Conservation (phyloP, 2,113 vertebrate species). For the Erythrolamprus reginae region DNA sequence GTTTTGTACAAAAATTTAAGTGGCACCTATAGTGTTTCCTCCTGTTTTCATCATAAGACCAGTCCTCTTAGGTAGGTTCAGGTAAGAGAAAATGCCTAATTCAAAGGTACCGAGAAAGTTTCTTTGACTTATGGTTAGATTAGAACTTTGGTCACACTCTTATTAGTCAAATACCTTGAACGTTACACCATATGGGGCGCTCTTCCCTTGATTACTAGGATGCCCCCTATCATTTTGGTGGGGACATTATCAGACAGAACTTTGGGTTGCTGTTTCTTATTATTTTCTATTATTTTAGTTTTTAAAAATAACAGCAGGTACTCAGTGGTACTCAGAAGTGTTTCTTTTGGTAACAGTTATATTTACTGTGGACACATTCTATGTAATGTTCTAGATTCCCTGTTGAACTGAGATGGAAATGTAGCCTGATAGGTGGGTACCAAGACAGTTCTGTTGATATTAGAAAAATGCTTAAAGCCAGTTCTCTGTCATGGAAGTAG, state of each 20-base stretch:
- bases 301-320: neutral
- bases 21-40: neutral
- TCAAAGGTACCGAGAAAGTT: neutral
- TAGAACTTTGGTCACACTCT: neutral
- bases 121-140: neutral
- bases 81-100: neutral
- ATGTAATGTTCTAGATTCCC: neutral
- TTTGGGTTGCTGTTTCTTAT: neutral
- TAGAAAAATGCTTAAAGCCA: neutral
- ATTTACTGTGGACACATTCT: neutral
- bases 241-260: neutral
- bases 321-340: neutral
- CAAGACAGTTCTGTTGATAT: neutral
- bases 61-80: neutral
- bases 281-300: neutral
- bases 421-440: neutral
- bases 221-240: neutral
- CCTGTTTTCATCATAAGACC: neutral
- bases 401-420: neutral
- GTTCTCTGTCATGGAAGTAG: neutral
- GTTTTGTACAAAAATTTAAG: neutral
- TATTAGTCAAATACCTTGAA: neutral
- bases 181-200: neutral
- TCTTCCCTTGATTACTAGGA: neutral
- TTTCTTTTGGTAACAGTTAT: neutral